Percentiles rank a stretch among this genome's conserved stretches.
phyloP scores from a whole-genome alignment of 2,888 invertebrate species.

The Lithosia quadra region DNA sequence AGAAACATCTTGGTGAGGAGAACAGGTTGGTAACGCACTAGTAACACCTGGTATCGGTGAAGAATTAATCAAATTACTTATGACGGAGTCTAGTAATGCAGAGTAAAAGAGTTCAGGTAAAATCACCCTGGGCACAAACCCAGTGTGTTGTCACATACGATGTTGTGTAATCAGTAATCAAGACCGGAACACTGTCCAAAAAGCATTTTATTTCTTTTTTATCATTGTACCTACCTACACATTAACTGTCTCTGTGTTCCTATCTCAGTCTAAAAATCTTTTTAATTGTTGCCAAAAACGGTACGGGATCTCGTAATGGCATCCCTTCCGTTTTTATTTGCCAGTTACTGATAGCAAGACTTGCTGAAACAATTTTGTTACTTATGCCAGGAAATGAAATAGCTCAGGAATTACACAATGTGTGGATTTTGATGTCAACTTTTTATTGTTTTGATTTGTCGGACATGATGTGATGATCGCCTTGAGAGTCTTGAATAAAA shows the following conservation, averaged over 20 bases:
- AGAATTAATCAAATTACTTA: too few species aligned
- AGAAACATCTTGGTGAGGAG: too few species aligned
- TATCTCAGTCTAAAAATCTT: conserved; percentile 2
- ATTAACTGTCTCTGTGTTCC: not conserved
- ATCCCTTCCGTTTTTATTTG: conserved; percentile 8
- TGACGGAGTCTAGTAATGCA: not conserved
- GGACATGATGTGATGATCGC: not conserved
- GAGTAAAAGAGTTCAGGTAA: not conserved
- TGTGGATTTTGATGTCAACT: not conserved
- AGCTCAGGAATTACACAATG: not conserved
- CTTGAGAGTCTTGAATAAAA: conserved; percentile 1
- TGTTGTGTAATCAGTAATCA: not conserved
- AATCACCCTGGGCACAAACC: not conserved
- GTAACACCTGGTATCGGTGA: too few species aligned
- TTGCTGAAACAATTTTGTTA: not conserved
- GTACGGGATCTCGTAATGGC: not conserved
- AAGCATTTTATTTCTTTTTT: not conserved
- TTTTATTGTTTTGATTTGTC: not conserved
- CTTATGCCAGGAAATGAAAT: not conserved
- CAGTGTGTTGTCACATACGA: not conserved
- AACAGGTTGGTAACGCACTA: too few species aligned
- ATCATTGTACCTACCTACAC: not conserved
- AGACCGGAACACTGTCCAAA: not conserved
- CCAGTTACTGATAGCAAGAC: conserved; percentile 3
- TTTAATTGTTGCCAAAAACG: conserved; percentile 8